Conservation (phyloP, 2,113 vertebrate genomes). For the Gila orcuttii region DNA sequence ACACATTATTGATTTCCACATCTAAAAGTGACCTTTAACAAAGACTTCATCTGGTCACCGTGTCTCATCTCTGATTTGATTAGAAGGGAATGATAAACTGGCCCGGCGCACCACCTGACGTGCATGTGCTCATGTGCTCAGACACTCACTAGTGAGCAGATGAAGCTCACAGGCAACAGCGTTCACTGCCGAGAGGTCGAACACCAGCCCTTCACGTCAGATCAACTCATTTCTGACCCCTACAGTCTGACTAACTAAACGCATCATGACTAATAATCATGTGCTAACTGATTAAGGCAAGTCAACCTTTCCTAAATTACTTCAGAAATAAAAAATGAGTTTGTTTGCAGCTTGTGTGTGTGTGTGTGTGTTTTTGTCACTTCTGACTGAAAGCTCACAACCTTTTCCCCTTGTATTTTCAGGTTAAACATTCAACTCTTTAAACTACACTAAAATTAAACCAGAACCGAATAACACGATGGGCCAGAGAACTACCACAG, state of each 20-base stretch:
- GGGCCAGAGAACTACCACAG: not conserved
- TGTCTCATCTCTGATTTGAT: constrained; percentile 4
- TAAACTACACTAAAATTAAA: not conserved
- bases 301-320: too few species aligned
- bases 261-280: not conserved
- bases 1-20: not conserved
- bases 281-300: not conserved
- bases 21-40: not conserved
- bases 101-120: not conserved
- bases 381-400: not conserved
- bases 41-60: not conserved
- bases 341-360: not conserved
- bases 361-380: too few species aligned
- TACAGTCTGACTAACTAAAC: not conserved
- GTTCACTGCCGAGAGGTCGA: not conserved
- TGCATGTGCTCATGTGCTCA: not conserved
- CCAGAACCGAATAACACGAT: not conserved
- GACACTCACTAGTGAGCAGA: constrained; percentile 4
- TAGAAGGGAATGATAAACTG: not conserved
- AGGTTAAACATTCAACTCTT: not conserved
- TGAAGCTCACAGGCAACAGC: not conserved
- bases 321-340: not conserved
- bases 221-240: not conserved
- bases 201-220: not conserved
- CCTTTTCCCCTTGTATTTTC: not conserved